Percentiles rank a stretch among this genome's conserved stretches.
Conservation (phyloP, 1,140 invertebrate genomes). For the Drosophila sechellia region DNA sequence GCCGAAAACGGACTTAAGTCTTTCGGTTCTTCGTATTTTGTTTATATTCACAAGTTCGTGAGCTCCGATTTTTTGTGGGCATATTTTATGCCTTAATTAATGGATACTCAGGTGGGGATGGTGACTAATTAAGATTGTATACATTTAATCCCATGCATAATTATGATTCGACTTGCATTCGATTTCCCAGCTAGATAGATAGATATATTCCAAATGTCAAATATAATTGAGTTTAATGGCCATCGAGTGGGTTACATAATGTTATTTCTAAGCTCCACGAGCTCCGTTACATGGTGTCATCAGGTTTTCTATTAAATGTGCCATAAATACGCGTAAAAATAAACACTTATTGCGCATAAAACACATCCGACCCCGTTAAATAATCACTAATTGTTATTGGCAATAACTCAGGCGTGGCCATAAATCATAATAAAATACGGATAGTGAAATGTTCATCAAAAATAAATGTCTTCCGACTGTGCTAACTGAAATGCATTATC, state of each 20-base stretch:
- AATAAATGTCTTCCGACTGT: not conserved
- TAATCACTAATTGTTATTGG: slow-evolving; percentile 9
- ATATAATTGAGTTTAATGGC: slow-evolving; percentile 7
- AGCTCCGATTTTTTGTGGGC: not conserved
- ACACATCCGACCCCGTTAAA: slow-evolving; percentile 1
- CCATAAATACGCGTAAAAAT: not conserved
- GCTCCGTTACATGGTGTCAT: too few relatives aligned
- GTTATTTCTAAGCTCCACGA: not conserved
- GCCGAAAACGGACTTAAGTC: slow-evolving; percentile 1
- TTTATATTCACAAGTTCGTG: slow-evolving; percentile 16
- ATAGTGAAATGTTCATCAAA: not conserved
- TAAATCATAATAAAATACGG: not conserved
- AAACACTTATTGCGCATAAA: not conserved
- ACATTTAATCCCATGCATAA: slow-evolving; percentile 12
- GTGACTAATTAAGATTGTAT: slow-evolving; percentile 25
- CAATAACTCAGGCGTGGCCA: not conserved
- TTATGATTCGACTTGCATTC: slow-evolving; percentile 6
- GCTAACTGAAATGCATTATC: not conserved
- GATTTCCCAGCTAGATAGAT: not conserved
- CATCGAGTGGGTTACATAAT: slow-evolving; percentile 8
- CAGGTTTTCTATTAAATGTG: not conserved
- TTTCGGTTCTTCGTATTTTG: slow-evolving; percentile 3
- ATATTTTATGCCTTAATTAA: slow-evolving; percentile 32
- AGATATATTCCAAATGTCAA: slow-evolving; percentile 6
- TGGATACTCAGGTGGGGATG: slow-evolving; percentile 1